Percentiles rank a stretch among this genome's conserved stretches.
These are phyloP conservation scores for Cheilinus undulatus DNA, from an alignment of 2,113 vertebrate genomes.

Conservation along the genomic window DNA sequence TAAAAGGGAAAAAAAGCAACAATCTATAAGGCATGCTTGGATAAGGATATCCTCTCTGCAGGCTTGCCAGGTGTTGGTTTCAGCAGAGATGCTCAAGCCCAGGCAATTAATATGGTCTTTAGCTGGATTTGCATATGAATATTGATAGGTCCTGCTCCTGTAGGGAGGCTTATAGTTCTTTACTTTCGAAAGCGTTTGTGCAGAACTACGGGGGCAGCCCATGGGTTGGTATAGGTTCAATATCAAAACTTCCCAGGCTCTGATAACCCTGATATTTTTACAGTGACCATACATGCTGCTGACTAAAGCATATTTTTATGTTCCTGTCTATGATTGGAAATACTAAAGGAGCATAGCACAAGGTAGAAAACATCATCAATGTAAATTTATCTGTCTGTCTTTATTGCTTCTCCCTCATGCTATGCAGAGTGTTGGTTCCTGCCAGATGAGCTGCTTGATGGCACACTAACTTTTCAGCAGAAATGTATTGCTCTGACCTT, in stretches of 20 bases:
- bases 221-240: slow-evolving; percentile 26
- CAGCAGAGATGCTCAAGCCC: slow-evolving; percentile 67
- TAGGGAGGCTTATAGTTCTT: slow-evolving; percentile 40
- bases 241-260: slow-evolving; percentile 35
- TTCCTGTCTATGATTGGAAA: neutral
- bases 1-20: slow-evolving; percentile 85
- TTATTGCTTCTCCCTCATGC: slow-evolving; percentile 24
- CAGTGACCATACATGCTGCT: neutral
- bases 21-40: slow-evolving; percentile 94
- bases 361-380: slow-evolving; percentile 2
- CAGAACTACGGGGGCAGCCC: slow-evolving; percentile 17
- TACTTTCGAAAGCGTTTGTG: slow-evolving; percentile 34
- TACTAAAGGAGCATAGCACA: neutral
- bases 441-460: slow-evolving; percentile 59
- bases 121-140: slow-evolving; percentile 84
- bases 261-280: no score
- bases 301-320: neutral
- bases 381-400: slow-evolving; percentile 17
- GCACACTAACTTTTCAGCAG: slow-evolving; percentile 74
- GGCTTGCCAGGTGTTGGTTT: slow-evolving; percentile 86
- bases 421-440: slow-evolving; percentile 13
- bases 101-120: slow-evolving; percentile 81
- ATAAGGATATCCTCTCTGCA: slow-evolving; percentile 92
- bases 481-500: slow-evolving; percentile 83
- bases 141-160: slow-evolving; percentile 50